Base-by-base conservation (phyloP, 2,888 invertebrate genomes). In the Coenonympha glycerion region DNA sequence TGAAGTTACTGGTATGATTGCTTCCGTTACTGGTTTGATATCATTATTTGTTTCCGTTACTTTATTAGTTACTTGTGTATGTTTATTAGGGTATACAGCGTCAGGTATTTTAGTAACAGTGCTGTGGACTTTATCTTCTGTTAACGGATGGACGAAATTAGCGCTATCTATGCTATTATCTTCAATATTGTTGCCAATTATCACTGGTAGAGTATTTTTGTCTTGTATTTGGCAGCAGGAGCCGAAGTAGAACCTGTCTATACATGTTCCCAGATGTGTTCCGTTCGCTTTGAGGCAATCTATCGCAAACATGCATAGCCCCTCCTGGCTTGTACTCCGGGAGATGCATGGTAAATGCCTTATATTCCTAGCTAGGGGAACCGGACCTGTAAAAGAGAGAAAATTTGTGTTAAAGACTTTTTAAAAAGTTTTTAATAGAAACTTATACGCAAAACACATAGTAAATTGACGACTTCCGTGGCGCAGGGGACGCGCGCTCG, bases 281-380 rank as follows among this genome's bases (percentile, higher is more conserved):
- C 97, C 97, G 72, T 96, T 96, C 53, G 93, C 91, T 87, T 95
- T 95, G 39, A 95, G 90, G 74, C 96, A 97, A 66, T 96, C 95
- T 77, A 95, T 95, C 54, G 96, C 96, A 72, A 97, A 97, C 97
- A 97, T 97, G 70, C 97, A 97, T 0, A 95, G 89, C 0, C 97
- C 96, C 55, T 92, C 92, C 60, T 93, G 91, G 26, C 91, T 92
- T 22, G 92, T 92, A 69, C 91, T 90, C 70, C 94, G 90, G 50
- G 95, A 94, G 73, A 95, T 91, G 81, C 97, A 97, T 21, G 95
- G 94, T 65, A 96, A 86, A 70, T 96, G 95, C 70, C 96, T 90
- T 73, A 97, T 96, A 78, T 96, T 95, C 68, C 96, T 92, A 65
- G 94, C 95, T 69, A 91, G 84, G 64, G 92, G 92, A 79, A 93